Evolutionary conservation across 1,140 invertebrate species (phyloP).

Genomic region (Acarapis woodi): DNA sequence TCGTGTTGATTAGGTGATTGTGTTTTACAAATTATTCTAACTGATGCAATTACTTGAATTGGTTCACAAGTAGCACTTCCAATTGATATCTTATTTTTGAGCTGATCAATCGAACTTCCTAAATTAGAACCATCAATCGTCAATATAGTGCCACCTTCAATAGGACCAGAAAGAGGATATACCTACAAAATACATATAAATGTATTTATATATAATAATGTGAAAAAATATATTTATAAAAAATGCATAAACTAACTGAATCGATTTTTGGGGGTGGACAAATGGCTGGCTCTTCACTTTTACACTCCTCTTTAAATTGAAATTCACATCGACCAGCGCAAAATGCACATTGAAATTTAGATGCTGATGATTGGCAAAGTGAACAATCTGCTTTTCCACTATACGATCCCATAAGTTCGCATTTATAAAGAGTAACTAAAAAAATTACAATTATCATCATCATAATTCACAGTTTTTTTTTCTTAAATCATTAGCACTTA

Average conservation of each 20-base stretch:
- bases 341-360: conserved; percentile 70
- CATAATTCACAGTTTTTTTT: too few relatives aligned
- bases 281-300: conserved; percentile 30
- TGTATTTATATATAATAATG: too few relatives aligned
- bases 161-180: conserved; percentile 70
- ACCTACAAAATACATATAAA: too few relatives aligned
- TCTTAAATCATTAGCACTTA: too few relatives aligned
- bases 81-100: conserved; percentile 60
- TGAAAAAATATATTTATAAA: not conserved
- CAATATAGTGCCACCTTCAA: conserved; percentile 74
- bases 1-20: too few relatives aligned
- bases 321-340: conserved; percentile 60
- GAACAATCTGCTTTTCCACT: conserved; percentile 74
- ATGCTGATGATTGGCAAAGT: conserved; percentile 48
- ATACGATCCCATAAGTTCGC: conserved; percentile 66
- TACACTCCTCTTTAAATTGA: conserved; percentile 47
- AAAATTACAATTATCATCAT: too few relatives aligned
- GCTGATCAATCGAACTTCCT: conserved; percentile 58
- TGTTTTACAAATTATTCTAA: conserved; percentile 16
- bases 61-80: conserved; percentile 58
- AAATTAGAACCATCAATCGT: conserved; percentile 87
- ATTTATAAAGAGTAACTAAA: conserved; percentile 63
- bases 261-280: conserved; percentile 76
- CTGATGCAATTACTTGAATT: conserved; percentile 60
- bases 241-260: conserved; percentile 26